These are phyloP conservation scores for Sorex maritimensis DNA, from an alignment of 2,797 vertebrate species.

Conservation along the genomic window DNA sequence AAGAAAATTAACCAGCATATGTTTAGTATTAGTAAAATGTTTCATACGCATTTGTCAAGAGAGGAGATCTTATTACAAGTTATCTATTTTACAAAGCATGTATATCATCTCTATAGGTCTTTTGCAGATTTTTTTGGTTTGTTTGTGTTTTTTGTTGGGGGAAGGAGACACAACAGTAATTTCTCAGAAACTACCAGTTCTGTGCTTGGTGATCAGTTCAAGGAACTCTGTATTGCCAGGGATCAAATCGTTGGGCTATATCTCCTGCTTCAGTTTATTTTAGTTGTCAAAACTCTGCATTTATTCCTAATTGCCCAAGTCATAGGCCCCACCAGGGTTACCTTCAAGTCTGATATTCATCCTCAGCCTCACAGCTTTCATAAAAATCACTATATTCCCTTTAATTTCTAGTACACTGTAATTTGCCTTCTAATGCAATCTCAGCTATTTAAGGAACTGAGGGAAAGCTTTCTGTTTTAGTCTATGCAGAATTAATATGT, in stretches of 20 bases:
- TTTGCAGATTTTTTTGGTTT: not conserved
- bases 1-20: not conserved
- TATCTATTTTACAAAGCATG: not conserved
- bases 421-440: conserved; percentile 4
- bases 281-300: conserved; percentile 14
- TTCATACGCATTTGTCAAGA: not conserved
- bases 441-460: not conserved
- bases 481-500: not conserved
- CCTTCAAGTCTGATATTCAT: not conserved
- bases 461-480: too few species aligned
- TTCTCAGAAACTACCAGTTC: too few species aligned
- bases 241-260: too few species aligned
- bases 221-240: too few species aligned
- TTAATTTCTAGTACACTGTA: not conserved
- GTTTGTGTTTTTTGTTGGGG: too few species aligned
- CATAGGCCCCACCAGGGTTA: not conserved
- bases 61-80: conserved; percentile 7
- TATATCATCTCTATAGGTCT: not conserved
- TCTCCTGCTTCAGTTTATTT: too few species aligned
- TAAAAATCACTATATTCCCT: conserved; percentile 35
- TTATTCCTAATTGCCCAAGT: not conserved
- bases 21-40: conserved; percentile 50
- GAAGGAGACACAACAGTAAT: too few species aligned
- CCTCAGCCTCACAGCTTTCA: not conserved
- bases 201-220: too few species aligned